A percentile compares a stretch with the other conserved stretches of the same genome.
These are phyloP conservation scores for Panopea generosa DNA, from an alignment of 2,888 invertebrate genomes.

Conservation along the genomic window DNA sequence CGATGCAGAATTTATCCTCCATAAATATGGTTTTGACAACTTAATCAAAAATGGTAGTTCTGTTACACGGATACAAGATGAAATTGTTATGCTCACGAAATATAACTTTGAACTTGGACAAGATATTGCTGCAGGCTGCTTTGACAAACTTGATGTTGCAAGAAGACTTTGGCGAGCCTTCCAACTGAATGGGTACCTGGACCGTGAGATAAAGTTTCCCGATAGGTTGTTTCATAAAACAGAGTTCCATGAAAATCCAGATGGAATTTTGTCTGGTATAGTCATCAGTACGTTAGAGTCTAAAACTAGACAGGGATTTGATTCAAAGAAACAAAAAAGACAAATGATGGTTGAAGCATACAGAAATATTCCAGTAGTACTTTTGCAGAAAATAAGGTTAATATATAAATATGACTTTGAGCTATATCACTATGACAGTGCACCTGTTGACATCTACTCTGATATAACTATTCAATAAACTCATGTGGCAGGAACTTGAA, in stretches of 20 bases:
- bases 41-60: not conserved
- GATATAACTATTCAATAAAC: not conserved
- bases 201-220: conserved; percentile 17
- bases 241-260: not conserved
- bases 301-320: not conserved
- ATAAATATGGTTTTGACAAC: conserved; percentile 26
- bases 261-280: not conserved
- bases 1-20: conserved; percentile 40
- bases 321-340: conserved; percentile 24
- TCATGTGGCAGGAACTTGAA: no score
- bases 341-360: conserved; percentile 47
- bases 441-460: not conserved
- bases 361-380: conserved; percentile 14
- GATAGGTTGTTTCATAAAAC: not conserved
- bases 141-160: conserved; percentile 36
- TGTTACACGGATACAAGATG: conserved; percentile 27
- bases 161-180: conserved; percentile 47
- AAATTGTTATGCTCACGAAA: conserved; percentile 37
- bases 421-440: conserved; percentile 47
- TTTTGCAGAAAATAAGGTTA: conserved; percentile 31
- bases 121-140: conserved; percentile 24
- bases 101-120: conserved; percentile 46
- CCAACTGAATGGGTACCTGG: conserved; percentile 57
- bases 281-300: conserved; percentile 14
- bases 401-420: conserved; percentile 55